A percentile compares a stretch with the other conserved stretches of the same genome.
Evolutionary conservation across 2,888 invertebrate genomes (phyloP).

Genomic region (Idaea straminata): DNA sequence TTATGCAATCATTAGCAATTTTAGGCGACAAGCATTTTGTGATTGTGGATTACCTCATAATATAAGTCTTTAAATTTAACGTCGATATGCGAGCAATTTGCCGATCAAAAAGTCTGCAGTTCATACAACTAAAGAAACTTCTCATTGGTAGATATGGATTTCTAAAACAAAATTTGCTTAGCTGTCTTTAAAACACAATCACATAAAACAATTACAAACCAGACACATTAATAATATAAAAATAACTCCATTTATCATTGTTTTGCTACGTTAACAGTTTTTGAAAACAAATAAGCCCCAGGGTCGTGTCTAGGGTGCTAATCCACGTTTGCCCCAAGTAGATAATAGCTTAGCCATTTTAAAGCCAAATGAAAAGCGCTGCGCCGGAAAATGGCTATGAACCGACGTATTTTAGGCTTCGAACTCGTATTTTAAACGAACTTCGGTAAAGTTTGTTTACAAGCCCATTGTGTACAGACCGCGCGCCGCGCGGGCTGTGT

Average conservation of each 20-base stretch:
- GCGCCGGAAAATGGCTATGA: conserved; percentile 9
- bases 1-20: too few species aligned
- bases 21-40: too few species aligned
- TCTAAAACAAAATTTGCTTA: not conserved
- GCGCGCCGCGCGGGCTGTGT: not conserved
- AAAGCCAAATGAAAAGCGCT: conserved; percentile 36
- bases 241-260: not conserved
- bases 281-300: conserved; percentile 4
- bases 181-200: not conserved
- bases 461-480: not conserved
- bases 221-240: not conserved
- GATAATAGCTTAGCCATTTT: conserved; percentile 38
- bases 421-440: conserved; percentile 1
- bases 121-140: too few species aligned
- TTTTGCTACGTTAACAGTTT: conserved; percentile 2
- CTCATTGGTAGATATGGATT: not conserved
- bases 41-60: too few species aligned
- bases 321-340: conserved; percentile 10
- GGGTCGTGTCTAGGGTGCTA: conserved; percentile 5
- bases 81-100: too few species aligned
- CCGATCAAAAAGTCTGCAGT: too few species aligned
- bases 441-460: conserved; percentile 3
- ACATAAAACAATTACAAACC: not conserved
- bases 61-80: too few species aligned
- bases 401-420: conserved; percentile 21